Evolutionary conservation across 1,140 invertebrate species (phyloP).

Genomic region (Drusus annulatus): DNA sequence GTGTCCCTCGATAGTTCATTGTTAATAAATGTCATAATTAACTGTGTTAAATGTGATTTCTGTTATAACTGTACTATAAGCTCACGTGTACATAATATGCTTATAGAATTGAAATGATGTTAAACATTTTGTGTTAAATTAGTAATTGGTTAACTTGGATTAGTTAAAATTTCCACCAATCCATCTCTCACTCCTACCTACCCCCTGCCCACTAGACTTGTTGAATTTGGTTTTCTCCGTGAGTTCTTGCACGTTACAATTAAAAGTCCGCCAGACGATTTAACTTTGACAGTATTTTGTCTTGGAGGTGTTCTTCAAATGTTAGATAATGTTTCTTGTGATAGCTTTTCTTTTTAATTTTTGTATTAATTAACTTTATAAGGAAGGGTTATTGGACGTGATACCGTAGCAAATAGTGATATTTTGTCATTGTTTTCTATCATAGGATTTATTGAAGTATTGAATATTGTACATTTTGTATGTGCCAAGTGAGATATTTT

Average conservation of each 20-base stretch:
- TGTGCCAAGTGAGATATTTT: constrained; percentile 59
- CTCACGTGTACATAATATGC: constrained; percentile 37
- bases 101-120: constrained; percentile 53
- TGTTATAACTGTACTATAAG: constrained; percentile 33
- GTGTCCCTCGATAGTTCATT: no score
- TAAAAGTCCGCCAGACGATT: background rate
- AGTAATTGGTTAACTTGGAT: constrained; percentile 12
- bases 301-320: constrained; percentile 7
- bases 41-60: constrained; percentile 23
- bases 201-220: background rate
- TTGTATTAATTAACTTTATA: constrained; percentile 54
- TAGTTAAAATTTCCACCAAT: constrained; percentile 16
- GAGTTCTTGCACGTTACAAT: background rate
- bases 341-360: constrained; percentile 50
- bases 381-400: constrained; percentile 51
- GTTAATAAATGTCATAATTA: no score
- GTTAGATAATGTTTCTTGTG: constrained; percentile 49
- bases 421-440: constrained; percentile 58
- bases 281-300: constrained; percentile 1
- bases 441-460: constrained; percentile 58
- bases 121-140: constrained; percentile 15
- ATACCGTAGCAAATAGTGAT: constrained; percentile 57
- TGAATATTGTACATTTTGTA: constrained; percentile 55
- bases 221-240: background rate
- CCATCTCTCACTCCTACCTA: background rate